phyloP scores from a whole-genome alignment of 2,797 vertebrate genomes.

The Lophius americanus region DNA sequence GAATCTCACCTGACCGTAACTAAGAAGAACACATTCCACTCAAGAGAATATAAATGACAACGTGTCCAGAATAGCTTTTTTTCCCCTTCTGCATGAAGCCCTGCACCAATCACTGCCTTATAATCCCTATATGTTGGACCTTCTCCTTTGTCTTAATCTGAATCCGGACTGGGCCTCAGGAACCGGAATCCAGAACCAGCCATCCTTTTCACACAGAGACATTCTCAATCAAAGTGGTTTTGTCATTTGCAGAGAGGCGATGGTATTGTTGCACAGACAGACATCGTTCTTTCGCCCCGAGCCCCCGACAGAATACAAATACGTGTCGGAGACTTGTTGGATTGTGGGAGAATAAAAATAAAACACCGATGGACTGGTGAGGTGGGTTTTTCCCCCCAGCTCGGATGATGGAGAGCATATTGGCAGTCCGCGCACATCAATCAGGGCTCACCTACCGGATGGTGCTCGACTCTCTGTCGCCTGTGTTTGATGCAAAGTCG shows the following conservation, averaged over 20 bases:
- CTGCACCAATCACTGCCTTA: conserved; percentile 34
- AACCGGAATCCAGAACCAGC: conserved; percentile 43
- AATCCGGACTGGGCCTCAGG: conserved; percentile 56
- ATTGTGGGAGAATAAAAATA: conserved; percentile 1
- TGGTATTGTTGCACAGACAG: conserved; percentile 42
- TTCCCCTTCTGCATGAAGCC: conserved; percentile 3
- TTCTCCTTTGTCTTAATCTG: conserved; percentile 61
- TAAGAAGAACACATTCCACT: neutral
- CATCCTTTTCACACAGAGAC: conserved; percentile 32
- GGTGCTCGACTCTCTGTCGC: conserved; percentile 39
- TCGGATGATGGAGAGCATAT: conserved; percentile 51
- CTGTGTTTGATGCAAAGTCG: conserved; percentile 48
- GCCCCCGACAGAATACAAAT: conserved; percentile 8
- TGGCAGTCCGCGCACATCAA: conserved; percentile 65
- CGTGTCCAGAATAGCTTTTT: neutral
- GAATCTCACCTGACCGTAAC: neutral
- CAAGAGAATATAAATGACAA: conserved; percentile 1
- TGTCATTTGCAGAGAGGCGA: conserved; percentile 49
- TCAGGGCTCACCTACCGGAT: conserved; percentile 72
- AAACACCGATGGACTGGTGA: conserved; percentile 2
- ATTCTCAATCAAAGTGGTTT: conserved; percentile 62
- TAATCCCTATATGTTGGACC: conserved; percentile 24
- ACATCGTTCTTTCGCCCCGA: conserved; percentile 27
- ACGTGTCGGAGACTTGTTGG: conserved; percentile 45
- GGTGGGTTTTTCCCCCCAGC: neutral